Evolutionary conservation across 1,140 invertebrate genomes (phyloP), one percentile per base, ranked within the genome.

Genomic region (Brachionus koreanus): DNA sequence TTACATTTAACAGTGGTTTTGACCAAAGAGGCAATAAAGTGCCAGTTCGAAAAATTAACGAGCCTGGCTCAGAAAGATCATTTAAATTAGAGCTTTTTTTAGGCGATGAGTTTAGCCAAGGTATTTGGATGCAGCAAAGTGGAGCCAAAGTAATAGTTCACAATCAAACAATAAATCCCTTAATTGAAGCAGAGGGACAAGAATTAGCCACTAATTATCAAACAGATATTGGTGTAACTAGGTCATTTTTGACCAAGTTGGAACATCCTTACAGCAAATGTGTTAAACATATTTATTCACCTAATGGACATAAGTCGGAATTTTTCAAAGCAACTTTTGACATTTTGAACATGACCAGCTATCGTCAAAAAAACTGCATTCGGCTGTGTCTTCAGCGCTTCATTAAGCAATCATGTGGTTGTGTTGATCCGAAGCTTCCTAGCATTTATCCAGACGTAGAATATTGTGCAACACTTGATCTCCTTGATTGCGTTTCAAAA

Each of bases 1-100:
- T 67, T 42, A 84, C 83, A 35, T 81, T 83, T 37, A 84, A 84
- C 57, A 83, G 82, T 69, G 83, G 83, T 2, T 37, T 35, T 33
- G 83, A 83, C 23, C 16, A 67, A 61, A 9, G 29, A 3, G 46
- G 42, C 7, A 76, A 76, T 23, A 65, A 76, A 61, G 76, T 79
- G 37, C 29, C 76, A 16, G 12, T 79, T 19, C n/a, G 23, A 43
- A 61, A 37, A 35, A 79, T 79, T 0, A 79, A 79, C 29, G 76
- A 79, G 13, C 76, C 76, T 19, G 76, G 76, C 12, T 79, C 76
- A 12, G 76, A 79, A 13, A 37, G 76, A 19, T 61, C 49, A 33
- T 79, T 79, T 42, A 79, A 79, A 19, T 23, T 79, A 10, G 76
- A 79, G 12, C 42, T 79, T 16, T 79, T 79, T 79, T 25, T 79